A percentile compares a stretch with the other conserved stretches of the same genome.
Evolutionary conservation across 2,113 vertebrate species (phyloP).

Genomic region (Sylvietta virens): DNA sequence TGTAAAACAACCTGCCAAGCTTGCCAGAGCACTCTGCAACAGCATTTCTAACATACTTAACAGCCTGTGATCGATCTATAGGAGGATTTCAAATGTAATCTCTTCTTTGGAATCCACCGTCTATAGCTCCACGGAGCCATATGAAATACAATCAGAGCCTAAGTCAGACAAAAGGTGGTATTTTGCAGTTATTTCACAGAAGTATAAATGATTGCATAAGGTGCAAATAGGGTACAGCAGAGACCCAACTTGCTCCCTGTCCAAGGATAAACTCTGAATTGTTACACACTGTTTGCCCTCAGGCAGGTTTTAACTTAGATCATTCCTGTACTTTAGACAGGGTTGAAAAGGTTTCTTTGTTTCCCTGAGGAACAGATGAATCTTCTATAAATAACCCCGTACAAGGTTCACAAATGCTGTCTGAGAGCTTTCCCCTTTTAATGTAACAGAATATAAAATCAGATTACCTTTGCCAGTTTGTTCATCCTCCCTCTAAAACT

Average conservation of each 20-base stretch:
- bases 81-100: neutral
- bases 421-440: neutral
- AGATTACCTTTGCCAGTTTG: neutral
- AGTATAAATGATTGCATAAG: neutral
- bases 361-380: neutral
- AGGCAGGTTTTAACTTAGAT: slow-evolving; percentile 18
- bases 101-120: neutral
- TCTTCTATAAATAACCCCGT: neutral
- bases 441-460: neutral
- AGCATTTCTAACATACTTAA: neutral
- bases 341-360: slow-evolving; percentile 42
- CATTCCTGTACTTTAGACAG: neutral
- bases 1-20: neutral
- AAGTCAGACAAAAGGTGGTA: neutral
- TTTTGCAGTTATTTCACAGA: neutral
- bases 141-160: neutral
- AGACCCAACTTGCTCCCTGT: neutral
- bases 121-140: rapidly evolving
- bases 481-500: neutral
- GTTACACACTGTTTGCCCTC: neutral
- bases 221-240: neutral
- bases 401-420: neutral
- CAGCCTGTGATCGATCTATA: neutral
- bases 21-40: neutral
- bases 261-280: slow-evolving; percentile 22